phyloP scores from a whole-genome alignment of 2,888 invertebrate species.

The Actias luna region DNA sequence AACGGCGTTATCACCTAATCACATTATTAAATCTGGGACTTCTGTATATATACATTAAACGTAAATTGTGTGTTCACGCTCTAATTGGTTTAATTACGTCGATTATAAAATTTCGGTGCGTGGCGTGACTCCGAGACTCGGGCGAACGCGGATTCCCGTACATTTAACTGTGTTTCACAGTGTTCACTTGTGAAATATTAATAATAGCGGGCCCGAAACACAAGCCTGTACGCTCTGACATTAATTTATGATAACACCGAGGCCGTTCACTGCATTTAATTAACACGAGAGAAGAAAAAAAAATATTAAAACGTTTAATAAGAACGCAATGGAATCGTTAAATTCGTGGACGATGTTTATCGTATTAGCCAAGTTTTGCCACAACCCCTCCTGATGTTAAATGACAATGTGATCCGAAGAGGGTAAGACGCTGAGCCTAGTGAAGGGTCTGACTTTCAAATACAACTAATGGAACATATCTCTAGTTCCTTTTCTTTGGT shows the following conservation, averaged over 20 bases:
- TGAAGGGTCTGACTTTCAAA: too few relatives aligned
- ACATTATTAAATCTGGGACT: slow-evolving; percentile 43
- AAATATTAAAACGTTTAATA: background rate
- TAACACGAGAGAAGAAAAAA: background rate
- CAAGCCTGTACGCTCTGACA: slow-evolving; percentile 24
- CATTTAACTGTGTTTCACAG: slow-evolving; percentile 11
- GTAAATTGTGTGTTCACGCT: slow-evolving; percentile 53
- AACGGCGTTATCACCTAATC: slow-evolving; percentile 34
- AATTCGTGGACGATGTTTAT: background rate
- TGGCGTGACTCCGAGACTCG: slow-evolving; percentile 29
- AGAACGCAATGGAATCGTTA: background rate
- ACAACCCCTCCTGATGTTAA: too few relatives aligned
- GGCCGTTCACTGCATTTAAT: slow-evolving; percentile 4
- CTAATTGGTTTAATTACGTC: slow-evolving; percentile 55
- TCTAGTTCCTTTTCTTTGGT: too few relatives aligned
- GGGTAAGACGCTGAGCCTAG: too few relatives aligned
- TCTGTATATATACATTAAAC: slow-evolving; percentile 25
- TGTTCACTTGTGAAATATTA: slow-evolving; percentile 15
- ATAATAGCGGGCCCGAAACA: slow-evolving; percentile 25
- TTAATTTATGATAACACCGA: background rate
- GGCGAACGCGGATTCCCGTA: slow-evolving; percentile 16
- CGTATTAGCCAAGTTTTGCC: too few relatives aligned
- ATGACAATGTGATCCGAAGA: too few relatives aligned
- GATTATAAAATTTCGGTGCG: slow-evolving; percentile 52
- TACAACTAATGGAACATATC: too few relatives aligned